Evolutionary conservation across 1,140 invertebrate species (phyloP), one percentile per base, ranked within the genome.

Genomic region (Hetaerina americana): DNA sequence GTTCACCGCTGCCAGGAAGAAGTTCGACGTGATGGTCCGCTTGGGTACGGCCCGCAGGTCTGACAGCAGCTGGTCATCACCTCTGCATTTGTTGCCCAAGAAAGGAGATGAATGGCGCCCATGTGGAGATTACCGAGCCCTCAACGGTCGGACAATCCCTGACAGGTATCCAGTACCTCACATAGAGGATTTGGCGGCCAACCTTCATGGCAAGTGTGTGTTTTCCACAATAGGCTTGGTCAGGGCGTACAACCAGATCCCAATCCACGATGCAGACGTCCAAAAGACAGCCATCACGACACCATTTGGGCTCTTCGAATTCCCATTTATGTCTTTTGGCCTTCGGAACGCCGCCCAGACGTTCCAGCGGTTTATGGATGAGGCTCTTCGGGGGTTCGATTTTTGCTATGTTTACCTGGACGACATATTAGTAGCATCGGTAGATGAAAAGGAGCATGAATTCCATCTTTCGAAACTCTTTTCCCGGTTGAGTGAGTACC

Each of bases 211-310:
- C 0, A 66, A 75, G 8, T 74, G 69, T 6, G 76, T 75, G 57
- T 83, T 84, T 69, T 74, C 77, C 5, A 75, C 77, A 0, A 31
- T 84, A 0, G 82, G 84, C 75, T 57, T 82, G 3, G 69, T 68
- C 0, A 75, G 74, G 15, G 82, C 81, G 0, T 84, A 81, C 72
- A 79, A 78, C 74, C 82, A 86, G 72, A 74, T 85, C 12, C 71
- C 74, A 12, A 71, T 84, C 1, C 74, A 76, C 12, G 27, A 72
- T 27, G 68, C 73, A 0, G 75, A 77, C 72, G 76, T 68, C 12
- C 40, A 76, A 1, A 82, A 82, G 72, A 82, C 80, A 0, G 84
- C 18, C 75, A 85, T 27, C 71, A 74, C 25, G 83, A 83, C 74
- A 82, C 82, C 10, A 78, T 78, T 5, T n/a, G n/a, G n/a, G n/a